phyloP scores from a whole-genome alignment of 2,888 invertebrate genomes.

The Dorcus parallelipipedus region DNA sequence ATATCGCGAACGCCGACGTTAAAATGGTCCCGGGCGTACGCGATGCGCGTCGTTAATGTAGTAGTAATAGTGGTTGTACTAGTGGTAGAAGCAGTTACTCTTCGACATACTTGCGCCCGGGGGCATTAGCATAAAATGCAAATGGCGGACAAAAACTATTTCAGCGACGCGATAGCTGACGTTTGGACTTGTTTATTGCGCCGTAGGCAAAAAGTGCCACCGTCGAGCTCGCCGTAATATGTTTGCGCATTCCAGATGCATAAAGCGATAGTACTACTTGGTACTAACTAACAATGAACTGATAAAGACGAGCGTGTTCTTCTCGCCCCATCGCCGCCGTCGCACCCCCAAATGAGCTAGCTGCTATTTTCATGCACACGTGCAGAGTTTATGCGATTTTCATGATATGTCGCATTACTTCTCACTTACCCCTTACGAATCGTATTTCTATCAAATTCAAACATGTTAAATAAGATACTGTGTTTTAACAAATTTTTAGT shows the following conservation, averaged over 20 bases:
- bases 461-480: no score
- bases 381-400: conserved; percentile 1
- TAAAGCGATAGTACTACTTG: not conserved
- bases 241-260: conserved; percentile 1
- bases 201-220: not conserved
- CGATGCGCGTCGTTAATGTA: no score
- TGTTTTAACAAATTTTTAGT: no score
- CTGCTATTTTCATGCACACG: conserved; percentile 10
- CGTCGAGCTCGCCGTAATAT: not conserved
- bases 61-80: no score
- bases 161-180: conserved; percentile 14
- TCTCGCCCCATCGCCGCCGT: not conserved
- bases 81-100: no score
- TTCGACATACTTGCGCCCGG: conserved; percentile 12
- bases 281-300: not conserved
- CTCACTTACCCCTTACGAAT: no score
- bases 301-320: not conserved
- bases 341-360: not conserved
- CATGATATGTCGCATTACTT: no score
- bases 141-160: conserved; percentile 16
- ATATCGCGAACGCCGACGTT: no score
- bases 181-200: not conserved
- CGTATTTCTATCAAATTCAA: no score
- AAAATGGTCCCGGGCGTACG: no score
- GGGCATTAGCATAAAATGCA: conserved; percentile 20